Evolutionary conservation across 2,888 invertebrate species (phyloP).

Genomic region (Leptinotarsa juncta): DNA sequence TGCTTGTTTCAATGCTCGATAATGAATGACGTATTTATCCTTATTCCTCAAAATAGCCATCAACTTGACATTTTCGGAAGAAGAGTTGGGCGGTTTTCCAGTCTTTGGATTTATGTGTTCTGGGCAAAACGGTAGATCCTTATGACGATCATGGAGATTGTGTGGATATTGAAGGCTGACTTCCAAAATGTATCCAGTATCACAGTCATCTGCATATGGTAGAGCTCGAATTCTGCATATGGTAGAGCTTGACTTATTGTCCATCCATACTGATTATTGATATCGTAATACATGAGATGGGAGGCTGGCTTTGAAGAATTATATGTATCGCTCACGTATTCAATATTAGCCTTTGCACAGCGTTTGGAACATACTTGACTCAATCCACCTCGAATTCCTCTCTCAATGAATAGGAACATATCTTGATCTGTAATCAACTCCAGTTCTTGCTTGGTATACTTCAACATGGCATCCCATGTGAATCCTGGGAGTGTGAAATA

Average conservation of each 20-base stretch:
- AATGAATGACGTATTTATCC: slow-evolving; percentile 46
- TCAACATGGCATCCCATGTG: slow-evolving; percentile 37
- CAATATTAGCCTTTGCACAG: slow-evolving; percentile 59
- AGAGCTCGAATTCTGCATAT: too few relatives aligned
- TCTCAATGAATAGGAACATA: slow-evolving; percentile 54
- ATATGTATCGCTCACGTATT: slow-evolving; percentile 27
- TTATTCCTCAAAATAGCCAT: slow-evolving; percentile 48
- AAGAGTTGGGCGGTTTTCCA: slow-evolving; percentile 19
- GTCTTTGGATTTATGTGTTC: slow-evolving; percentile 42
- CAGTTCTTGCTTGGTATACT: slow-evolving; percentile 46
- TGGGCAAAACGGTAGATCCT: slow-evolving; percentile 39
- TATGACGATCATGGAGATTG: slow-evolving; percentile 56
- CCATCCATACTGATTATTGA: slow-evolving; percentile 48
- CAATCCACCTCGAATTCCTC: slow-evolving; percentile 56
- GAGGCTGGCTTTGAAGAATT: slow-evolving; percentile 4
- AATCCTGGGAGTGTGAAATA: too few relatives aligned
- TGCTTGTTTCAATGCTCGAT: slow-evolving; percentile 26
- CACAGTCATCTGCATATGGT: slow-evolving; percentile 33
- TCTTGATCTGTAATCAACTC: slow-evolving; percentile 54
- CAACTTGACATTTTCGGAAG: slow-evolving; percentile 43
- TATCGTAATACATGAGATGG: slow-evolving; percentile 25
- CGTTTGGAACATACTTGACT: slow-evolving; percentile 49
- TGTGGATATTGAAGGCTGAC: slow-evolving; percentile 63
- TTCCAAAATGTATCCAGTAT: slow-evolving; percentile 56
- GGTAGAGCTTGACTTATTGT: slow-evolving; percentile 7